Conservation (phyloP, 2,797 vertebrate species). For the Crocodylus rhombifer region DNA sequence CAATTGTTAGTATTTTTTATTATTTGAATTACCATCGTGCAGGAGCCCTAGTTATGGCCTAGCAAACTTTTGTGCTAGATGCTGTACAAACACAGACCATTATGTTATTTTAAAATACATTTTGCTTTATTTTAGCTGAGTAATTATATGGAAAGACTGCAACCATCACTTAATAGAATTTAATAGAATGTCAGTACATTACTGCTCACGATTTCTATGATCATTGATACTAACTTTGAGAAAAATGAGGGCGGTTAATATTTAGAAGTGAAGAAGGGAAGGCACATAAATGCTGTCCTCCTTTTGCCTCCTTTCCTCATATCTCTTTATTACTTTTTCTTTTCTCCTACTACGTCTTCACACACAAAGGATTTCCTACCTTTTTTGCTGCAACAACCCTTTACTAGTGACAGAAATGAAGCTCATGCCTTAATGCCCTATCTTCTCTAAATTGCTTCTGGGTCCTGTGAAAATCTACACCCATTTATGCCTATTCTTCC, state of each 20-base stretch:
- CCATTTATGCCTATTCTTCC: too few relatives aligned
- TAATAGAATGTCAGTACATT: neutral
- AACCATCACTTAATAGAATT: slow-evolving; percentile 12
- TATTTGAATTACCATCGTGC: neutral
- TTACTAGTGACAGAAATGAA: neutral
- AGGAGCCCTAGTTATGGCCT: neutral
- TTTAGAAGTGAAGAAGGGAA: neutral
- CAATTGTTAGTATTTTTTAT: neutral
- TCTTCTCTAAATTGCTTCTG: neutral
- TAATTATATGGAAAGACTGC: neutral
- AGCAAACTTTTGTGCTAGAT: neutral
- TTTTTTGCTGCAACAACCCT: neutral
- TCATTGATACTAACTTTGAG: neutral
- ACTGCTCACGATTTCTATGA: neutral
- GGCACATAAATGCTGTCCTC: neutral
- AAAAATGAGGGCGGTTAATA: neutral
- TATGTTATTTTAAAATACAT: neutral
- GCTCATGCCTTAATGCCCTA: neutral
- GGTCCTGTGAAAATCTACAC: neutral
- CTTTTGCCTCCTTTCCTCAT: neutral
- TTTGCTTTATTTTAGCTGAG: neutral
- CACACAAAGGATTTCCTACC: neutral
- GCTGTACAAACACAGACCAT: neutral
- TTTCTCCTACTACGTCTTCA: too few relatives aligned
- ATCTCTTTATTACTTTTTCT: too few relatives aligned